A percentile compares a stretch with the other conserved stretches of the same genome.
Conservation (phyloP, 2,797 vertebrate genomes). For the Babyrousa celebensis region DNA sequence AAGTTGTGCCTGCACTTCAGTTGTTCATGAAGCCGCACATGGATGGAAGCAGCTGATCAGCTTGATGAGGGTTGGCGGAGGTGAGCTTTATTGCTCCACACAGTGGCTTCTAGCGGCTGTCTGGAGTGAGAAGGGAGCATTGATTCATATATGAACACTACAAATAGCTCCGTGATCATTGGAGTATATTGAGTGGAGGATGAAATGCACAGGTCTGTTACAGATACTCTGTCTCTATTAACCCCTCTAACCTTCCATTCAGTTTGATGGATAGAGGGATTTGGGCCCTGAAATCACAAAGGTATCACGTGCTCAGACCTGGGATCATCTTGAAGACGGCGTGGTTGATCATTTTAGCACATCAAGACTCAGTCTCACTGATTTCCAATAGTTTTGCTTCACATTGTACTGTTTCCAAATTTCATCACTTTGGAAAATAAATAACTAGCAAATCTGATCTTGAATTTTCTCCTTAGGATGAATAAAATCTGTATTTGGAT, state of each 20-base stretch:
- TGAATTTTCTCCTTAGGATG: conserved; percentile 40
- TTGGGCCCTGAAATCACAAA: conserved; percentile 67
- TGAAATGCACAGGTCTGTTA: conserved; percentile 80
- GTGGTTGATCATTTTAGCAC: conserved; percentile 72
- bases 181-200: conserved; percentile 67
- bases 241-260: conserved; percentile 81
- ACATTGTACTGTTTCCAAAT: conserved; percentile 55
- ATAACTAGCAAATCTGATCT: conserved; percentile 30
- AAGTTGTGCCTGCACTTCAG: conserved; percentile 26
- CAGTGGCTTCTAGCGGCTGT: neutral
- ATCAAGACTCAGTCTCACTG: conserved; percentile 69
- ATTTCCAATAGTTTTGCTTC: conserved; percentile 63
- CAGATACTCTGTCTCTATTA: conserved; percentile 83
- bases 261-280: conserved; percentile 79
- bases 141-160: conserved; percentile 79
- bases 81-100: conserved; percentile 65
- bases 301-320: neutral
- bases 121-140: conserved; percentile 69
- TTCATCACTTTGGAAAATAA: conserved; percentile 67
- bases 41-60: conserved; percentile 62
- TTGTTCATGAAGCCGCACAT: conserved; percentile 72
- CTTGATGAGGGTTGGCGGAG: conserved; percentile 59
- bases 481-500: conserved; percentile 59
- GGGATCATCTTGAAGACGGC: conserved; percentile 70
- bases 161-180: conserved; percentile 36